Percentiles rank a stretch among this genome's conserved stretches.
Evolutionary conservation across 2,113 vertebrate species (phyloP).

Genomic region (Cettia cetti): DNA sequence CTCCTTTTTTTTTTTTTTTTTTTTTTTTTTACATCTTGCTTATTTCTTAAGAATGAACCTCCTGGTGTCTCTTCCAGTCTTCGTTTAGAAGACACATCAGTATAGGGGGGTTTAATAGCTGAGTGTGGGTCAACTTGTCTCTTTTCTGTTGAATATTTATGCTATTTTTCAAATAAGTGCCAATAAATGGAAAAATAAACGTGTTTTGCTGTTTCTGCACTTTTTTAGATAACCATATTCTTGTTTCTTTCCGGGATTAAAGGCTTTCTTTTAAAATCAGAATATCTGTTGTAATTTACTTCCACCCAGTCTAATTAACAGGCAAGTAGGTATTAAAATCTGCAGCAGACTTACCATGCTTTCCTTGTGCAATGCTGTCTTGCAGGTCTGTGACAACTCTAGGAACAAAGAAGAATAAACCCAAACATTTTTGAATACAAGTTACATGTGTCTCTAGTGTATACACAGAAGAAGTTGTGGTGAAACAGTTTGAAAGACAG

Average conservation of each 20-base stretch:
- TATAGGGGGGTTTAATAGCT: not conserved
- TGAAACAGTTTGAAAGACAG: not conserved
- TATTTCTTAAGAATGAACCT: conserved; percentile 9
- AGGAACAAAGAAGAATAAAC: not conserved
- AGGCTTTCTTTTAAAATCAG: not conserved
- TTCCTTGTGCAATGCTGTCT: not conserved
- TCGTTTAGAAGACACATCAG: not conserved
- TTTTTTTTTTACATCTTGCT: not conserved
- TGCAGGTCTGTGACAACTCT: not conserved
- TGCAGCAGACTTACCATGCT: not conserved
- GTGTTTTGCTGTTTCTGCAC: not conserved
- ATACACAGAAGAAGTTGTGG: not conserved
- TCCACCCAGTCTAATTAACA: not conserved
- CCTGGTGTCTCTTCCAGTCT: not conserved
- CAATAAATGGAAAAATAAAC: conserved; percentile 41
- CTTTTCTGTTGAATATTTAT: conserved; percentile 49
- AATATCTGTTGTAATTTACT: not conserved
- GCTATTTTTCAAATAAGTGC: conserved; percentile 58
- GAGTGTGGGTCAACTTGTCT: conserved; percentile 13
- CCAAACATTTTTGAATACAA: not conserved
- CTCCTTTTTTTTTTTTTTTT: too few species aligned
- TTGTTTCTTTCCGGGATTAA: not conserved
- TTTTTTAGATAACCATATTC: not conserved
- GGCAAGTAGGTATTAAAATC: not conserved
- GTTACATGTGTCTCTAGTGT: not conserved